A percentile compares a stretch with the other conserved stretches of the same genome.
phyloP scores from a whole-genome alignment of 2,888 invertebrate species.

The Oxycera nigricornis region DNA sequence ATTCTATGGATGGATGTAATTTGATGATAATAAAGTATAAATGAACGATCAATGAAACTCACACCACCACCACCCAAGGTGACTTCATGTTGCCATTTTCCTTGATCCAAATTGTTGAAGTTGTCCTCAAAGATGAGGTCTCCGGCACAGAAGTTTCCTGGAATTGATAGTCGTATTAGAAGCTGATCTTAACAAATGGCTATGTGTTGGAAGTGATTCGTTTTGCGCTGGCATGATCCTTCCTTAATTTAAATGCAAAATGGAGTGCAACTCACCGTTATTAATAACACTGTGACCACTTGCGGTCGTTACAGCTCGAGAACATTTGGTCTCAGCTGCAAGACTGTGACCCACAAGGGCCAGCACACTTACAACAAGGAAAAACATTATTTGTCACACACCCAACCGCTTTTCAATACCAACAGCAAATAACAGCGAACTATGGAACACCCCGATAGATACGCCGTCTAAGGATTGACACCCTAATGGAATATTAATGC shows the following conservation, averaged over 20 bases:
- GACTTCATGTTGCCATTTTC: constrained; percentile 72
- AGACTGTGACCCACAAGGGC: not conserved
- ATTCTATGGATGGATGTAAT: constrained; percentile 62
- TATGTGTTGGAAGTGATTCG: too few species aligned
- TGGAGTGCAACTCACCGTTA: too few species aligned
- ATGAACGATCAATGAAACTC: constrained; percentile 31
- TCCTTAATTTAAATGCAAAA: too few species aligned
- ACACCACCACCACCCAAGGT: constrained; percentile 70
- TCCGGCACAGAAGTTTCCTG: constrained; percentile 63
- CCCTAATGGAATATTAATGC: not conserved
- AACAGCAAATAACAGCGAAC: too few species aligned
- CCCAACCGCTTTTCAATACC: too few species aligned
- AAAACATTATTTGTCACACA: too few species aligned
- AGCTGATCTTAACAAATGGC: too few species aligned
- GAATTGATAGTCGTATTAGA: too few species aligned
- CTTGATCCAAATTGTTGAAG: constrained; percentile 67
- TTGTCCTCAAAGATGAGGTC: constrained; percentile 70
- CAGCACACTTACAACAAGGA: too few species aligned
- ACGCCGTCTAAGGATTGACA: not conserved
- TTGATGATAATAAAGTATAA: not conserved
- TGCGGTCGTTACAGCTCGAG: not conserved
- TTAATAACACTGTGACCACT: not conserved
- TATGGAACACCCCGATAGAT: not conserved
- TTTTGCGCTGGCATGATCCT: too few species aligned
- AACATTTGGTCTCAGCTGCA: not conserved